Base-by-base conservation (phyloP, 2,113 vertebrate species). In the Xenus cinereus region DNA sequence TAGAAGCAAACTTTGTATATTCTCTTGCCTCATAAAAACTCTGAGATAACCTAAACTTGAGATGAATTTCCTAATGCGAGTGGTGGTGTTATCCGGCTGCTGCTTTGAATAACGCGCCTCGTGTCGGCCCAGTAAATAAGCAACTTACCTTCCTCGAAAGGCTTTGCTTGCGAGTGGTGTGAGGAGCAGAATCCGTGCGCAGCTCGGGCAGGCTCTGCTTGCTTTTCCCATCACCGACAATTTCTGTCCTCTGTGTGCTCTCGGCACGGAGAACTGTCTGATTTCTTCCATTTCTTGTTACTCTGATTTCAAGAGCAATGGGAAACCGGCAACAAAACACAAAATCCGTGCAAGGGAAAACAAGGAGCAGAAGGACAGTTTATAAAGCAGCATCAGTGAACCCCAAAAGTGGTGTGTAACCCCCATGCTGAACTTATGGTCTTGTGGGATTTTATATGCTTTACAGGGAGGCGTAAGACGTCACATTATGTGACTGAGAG, bases 1-100 rank as follows among this genome's bases (percentile, higher is more conserved):
- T 39, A n/a, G 64, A 88, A 80, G 63, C 35, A 54, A 89, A 87
- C 60, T 62, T 62, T 54, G n/a, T 96, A 64, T 79, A 32, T 76
- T 84, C 76, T 95, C 79, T 95, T 89, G 72, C 35, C 48, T 96
- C 69, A 30, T 79, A 76, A 93, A 93, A 74, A 27, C 37, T 45
- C 33, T 43, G 39, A 73, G 37, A 81, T 28, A 69, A 92, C 60
- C 80, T 68, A 84, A 75, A 95, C 35, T 87, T 66, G 21, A 81
- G 50, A 78, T 41, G 0, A 45, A 67, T 78, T 92, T 93, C 46
- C 37, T 91, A 56, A 63, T 27, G 13, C 26, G 48, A 54, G 30
- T 9, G 75, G 54, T 2, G 2, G 19, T 77, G 27, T 23, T 94
- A 76, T 89, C 46, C 87, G 86, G 37, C 56, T 93, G 60, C 85